phyloP scores from a whole-genome alignment of 2,797 vertebrate species.

The Hephaestus fuliginosus region DNA sequence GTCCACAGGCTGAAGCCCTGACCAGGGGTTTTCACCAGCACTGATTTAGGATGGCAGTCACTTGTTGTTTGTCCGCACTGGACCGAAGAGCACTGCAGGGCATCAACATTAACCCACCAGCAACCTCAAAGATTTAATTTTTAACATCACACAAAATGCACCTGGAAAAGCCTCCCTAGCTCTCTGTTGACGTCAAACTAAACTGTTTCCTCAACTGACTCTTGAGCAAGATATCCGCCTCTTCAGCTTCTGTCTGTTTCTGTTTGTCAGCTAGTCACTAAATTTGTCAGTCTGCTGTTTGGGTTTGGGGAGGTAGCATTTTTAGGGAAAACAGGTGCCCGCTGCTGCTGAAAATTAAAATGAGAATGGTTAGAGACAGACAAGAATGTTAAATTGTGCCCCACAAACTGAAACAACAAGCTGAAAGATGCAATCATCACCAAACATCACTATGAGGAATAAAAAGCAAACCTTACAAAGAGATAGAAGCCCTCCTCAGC shows the following conservation, averaged over 20 bases:
- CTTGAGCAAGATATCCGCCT: not conserved
- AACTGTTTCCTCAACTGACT: not conserved
- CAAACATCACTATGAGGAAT: not conserved
- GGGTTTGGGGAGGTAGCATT: not conserved
- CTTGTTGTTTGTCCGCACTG: slow-evolving; percentile 17
- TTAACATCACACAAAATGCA: not conserved
- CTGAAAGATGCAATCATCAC: not conserved
- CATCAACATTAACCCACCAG: slow-evolving; percentile 1
- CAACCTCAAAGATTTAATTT: not conserved
- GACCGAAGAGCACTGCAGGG: slow-evolving; percentile 15
- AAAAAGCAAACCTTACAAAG: not conserved
- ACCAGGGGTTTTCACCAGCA: slow-evolving; percentile 49
- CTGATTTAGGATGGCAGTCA: slow-evolving; percentile 41
- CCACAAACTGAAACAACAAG: not conserved
- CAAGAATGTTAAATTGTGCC: not conserved
- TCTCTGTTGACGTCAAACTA: not conserved
- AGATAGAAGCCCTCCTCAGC: not conserved
- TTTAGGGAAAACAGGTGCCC: not conserved
- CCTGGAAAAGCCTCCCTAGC: not conserved
- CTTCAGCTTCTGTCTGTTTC: not conserved
- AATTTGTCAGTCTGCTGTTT: not conserved
- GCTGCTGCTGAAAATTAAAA: not conserved
- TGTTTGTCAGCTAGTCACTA: not conserved
- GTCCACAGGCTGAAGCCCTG: slow-evolving; percentile 47
- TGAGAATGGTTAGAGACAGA: not conserved